Percentiles rank a stretch among this genome's conserved stretches.
Conservation (phyloP, 2,113 vertebrate genomes). For the Lethenteron reissneri region DNA sequence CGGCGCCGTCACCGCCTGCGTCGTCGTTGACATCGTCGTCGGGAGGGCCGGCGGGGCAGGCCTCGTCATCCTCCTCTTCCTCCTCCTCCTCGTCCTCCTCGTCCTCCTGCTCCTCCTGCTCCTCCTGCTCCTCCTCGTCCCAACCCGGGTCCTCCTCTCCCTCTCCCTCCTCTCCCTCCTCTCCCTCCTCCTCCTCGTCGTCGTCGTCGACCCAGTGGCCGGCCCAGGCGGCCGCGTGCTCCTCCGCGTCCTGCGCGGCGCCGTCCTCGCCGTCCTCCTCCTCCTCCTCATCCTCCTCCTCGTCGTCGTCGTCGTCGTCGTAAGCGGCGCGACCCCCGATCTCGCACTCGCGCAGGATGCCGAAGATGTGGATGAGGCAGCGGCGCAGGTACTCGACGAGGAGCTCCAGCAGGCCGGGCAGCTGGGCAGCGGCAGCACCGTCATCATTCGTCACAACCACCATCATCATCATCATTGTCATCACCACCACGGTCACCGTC, state of each 20-base stretch:
- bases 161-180: no score
- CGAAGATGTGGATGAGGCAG: conserved; percentile 95
- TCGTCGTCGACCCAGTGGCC: background rate
- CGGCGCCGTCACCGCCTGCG: conserved; percentile 13
- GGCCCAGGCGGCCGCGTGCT: background rate
- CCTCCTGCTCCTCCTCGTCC: conserved; percentile 19
- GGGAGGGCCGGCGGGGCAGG: no score
- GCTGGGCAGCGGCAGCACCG: conserved; percentile 20
- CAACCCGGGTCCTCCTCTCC: conserved; percentile 11
- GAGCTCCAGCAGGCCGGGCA: conserved; percentile 79
- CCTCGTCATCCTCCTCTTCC: conserved; percentile 34
- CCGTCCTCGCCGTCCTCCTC: conserved; percentile 16
- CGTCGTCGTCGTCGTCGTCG: conserved; percentile 31
- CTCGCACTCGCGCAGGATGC: conserved; percentile 87
- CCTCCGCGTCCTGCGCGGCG: background rate
- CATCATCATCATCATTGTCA: no score
- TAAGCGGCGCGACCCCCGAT: conserved; percentile 64
- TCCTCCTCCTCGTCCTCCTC: conserved; percentile 29
- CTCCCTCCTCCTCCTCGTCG: background rate
- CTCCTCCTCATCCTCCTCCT: conserved; percentile 25
- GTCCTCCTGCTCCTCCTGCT: conserved; percentile 19
- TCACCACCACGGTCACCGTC: no score
- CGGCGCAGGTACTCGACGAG: conserved; percentile 92
- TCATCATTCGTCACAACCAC: no score
- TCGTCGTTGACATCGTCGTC: conserved; percentile 26